Evolutionary conservation across 1,140 invertebrate species (phyloP), one percentile per base, ranked within the genome.

Genomic region (Melanaphis sacchari): DNA sequence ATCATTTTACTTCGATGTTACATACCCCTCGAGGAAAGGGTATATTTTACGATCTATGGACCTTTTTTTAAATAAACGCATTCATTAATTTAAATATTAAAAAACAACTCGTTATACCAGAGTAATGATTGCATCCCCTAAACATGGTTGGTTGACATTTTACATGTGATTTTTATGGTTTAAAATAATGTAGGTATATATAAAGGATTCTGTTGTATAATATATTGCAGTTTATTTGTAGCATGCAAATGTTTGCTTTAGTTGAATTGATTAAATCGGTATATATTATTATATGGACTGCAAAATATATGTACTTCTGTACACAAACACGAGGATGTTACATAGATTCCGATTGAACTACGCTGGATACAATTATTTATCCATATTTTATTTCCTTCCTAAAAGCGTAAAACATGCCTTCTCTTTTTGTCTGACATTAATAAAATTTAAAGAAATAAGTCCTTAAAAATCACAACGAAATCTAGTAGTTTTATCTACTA

Each of bases 81-180:
- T 85, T 41, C 41, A 26, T 85, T 85, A 4, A 15, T 85, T 41
- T 41, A 11, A 41, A 76, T 76, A 76, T n/a, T 66, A n/a, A 76
- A 76, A 76, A 76, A 76, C 31, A n/a, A 76, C 59, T 76, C 59
- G 59, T 76, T 76, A 76, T n/a, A n/a, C n/a, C 59, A 43, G 84
- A 85, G 36, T 41, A 84, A 82, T 82, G 76, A 82, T 82, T 76
- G 59, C 59, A n/a, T 76, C 59, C 59, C 59, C 15, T 76, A 76
- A 31, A 84, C 82, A 40, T 22, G 85, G 43, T 46, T 8, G 41
- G 85, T n/a, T 43, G 85, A 87, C 43, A 43, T 87, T 87, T 87
- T 43, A 87, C 85, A 87, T 87, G 41, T 31, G 85, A 46, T 46
- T 87, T 87, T 87, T 87, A 87, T 43, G 15, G 43, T 87, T 87